Conservation (phyloP, 2,797 vertebrate species). For the Melopsittacus undulatus region DNA sequence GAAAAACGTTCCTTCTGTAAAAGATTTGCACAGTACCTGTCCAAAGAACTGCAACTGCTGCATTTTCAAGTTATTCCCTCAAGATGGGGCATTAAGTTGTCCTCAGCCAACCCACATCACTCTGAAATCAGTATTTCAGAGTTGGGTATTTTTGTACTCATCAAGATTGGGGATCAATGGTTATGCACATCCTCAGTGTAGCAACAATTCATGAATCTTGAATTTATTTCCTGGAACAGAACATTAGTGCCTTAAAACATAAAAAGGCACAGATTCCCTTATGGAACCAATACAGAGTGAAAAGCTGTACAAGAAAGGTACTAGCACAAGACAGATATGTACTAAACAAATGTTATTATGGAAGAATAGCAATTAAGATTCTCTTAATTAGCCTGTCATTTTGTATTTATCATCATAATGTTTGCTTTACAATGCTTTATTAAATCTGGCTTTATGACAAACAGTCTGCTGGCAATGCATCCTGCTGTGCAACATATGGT, state of each 20-base stretch:
- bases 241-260: conserved; percentile 15
- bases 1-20: neutral
- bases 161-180: neutral
- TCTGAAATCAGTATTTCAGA: neutral
- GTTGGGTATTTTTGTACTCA: neutral
- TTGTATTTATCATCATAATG: conserved; percentile 89
- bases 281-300: neutral
- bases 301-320: conserved; percentile 52
- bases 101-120: neutral
- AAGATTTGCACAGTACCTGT: neutral
- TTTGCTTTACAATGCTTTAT: conserved; percentile 94
- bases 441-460: conserved; percentile 87
- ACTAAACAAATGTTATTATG: conserved; percentile 74
- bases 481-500: conserved; percentile 86
- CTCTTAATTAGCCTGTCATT: conserved; percentile 83
- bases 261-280: neutral
- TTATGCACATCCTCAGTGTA: neutral
- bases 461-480: conserved; percentile 80
- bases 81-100: neutral
- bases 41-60: neutral
- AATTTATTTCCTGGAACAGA: conserved; percentile 44
- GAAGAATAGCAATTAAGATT: conserved; percentile 80
- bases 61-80: neutral
- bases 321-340: conserved; percentile 65
- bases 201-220: conserved; percentile 39